These are phyloP conservation scores for Melanotaenia parkinsoni DNA, from an alignment of 2,797 vertebrate genomes.

Conservation along the genomic window DNA sequence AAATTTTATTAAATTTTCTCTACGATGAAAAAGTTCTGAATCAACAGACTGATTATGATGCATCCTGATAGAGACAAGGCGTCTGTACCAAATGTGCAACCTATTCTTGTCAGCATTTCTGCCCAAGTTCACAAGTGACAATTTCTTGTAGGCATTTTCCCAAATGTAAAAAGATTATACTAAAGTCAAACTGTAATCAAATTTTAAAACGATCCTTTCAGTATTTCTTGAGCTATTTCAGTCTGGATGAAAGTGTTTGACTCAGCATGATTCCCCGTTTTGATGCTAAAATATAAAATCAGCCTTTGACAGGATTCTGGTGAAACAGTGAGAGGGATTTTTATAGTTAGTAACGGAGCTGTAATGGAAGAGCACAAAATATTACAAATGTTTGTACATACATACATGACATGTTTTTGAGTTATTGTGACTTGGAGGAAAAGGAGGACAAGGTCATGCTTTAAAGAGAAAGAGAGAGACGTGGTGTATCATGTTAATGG, in stretches of 20 bases:
- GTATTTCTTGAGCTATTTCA: background rate
- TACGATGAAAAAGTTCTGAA: too few species aligned
- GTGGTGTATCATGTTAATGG: constrained; percentile 59
- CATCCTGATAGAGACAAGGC: too few species aligned
- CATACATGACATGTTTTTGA: background rate
- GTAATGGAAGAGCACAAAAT: constrained; percentile 21
- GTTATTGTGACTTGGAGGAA: constrained; percentile 16
- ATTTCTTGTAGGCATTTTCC: background rate
- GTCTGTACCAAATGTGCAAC: too few species aligned
- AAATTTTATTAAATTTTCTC: too few species aligned
- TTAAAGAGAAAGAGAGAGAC: constrained; percentile 19
- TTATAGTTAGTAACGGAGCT: background rate
- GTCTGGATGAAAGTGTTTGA: too few species aligned
- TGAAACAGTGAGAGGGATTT: background rate
- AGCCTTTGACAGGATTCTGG: background rate
- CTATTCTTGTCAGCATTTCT: background rate
- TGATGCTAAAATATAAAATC: constrained; percentile 7
- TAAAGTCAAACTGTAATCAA: background rate
- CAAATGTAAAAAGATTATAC: background rate
- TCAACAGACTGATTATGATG: too few species aligned
- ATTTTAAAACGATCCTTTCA: background rate
- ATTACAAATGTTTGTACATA: constrained; percentile 18
- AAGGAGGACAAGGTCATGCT: constrained; percentile 20
- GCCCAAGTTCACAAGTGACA: background rate
- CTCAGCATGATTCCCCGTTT: background rate